phyloP scores from a whole-genome alignment of 2,888 invertebrate genomes.

The Nysson spinosus region DNA sequence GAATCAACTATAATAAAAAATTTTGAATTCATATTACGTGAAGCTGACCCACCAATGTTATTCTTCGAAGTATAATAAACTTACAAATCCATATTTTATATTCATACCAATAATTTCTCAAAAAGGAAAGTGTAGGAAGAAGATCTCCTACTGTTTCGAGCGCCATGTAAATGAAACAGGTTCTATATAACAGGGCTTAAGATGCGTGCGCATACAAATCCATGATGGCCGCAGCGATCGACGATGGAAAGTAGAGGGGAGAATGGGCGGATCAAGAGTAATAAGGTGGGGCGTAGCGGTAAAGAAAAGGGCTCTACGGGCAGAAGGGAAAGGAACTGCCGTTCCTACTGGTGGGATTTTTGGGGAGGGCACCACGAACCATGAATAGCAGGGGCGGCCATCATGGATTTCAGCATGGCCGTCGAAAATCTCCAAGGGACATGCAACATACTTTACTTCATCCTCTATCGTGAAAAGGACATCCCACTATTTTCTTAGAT shows the following conservation, averaged over 20 bases:
- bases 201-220: slow-evolving; percentile 68
- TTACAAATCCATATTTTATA: too few species aligned
- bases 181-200: neutral
- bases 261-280: too few species aligned
- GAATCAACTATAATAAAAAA: too few species aligned
- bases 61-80: too few species aligned
- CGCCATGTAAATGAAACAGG: neutral
- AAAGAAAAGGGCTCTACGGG: slow-evolving; percentile 47
- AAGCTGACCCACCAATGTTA: too few species aligned
- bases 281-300: slow-evolving; percentile 21
- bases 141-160: too few species aligned
- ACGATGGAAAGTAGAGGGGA: slow-evolving; percentile 14
- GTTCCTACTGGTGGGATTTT: slow-evolving; percentile 68
- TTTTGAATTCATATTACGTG: too few species aligned
- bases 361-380: slow-evolving; percentile 64
- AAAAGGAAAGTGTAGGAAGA: too few species aligned
- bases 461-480: slow-evolving; percentile 2
- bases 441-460: slow-evolving; percentile 24
- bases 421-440: slow-evolving; percentile 27
- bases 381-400: slow-evolving; percentile 71
- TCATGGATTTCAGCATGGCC: slow-evolving; percentile 74
- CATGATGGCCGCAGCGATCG: slow-evolving; percentile 70
- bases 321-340: slow-evolving; percentile 65
- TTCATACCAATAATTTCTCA: too few species aligned
- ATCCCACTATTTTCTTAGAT: too few species aligned